Conservation (phyloP, 2,797 vertebrate species). For the Liasis olivaceus region DNA sequence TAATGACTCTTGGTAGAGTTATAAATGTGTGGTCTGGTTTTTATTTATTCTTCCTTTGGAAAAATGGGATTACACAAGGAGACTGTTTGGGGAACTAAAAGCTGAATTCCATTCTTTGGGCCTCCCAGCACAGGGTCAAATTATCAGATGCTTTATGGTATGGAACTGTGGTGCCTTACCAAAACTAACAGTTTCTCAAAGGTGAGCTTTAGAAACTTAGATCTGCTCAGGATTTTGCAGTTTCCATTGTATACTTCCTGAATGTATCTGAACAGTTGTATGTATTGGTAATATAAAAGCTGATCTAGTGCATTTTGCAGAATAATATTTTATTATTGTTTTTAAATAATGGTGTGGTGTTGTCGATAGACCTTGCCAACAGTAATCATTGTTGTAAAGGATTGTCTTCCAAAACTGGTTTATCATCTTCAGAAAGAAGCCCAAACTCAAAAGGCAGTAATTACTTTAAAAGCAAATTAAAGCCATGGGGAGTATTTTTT, state of each 20-base stretch:
- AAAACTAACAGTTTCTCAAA: no score
- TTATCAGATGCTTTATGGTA: no score
- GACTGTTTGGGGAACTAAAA: no score
- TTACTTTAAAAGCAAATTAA: conserved; percentile 55
- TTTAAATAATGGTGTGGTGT: not conserved
- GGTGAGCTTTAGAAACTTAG: no score
- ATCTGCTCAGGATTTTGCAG: not conserved
- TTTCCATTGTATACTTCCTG: rapidly evolving
- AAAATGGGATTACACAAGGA: no score
- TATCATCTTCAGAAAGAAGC: conserved; percentile 46
- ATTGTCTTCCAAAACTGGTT: conserved; percentile 21
- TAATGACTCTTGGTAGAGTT: no score
- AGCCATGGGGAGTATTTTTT: conserved; percentile 22
- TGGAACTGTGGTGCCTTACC: no score
- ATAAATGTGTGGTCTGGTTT: no score
- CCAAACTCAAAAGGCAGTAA: conserved; percentile 46
- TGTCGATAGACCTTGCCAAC: not conserved
- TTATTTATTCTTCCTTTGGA: no score
- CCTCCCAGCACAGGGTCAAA: no score
- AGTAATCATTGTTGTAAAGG: conserved; percentile 3
- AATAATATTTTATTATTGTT: conserved; percentile 10
- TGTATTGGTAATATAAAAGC: rapidly evolving
- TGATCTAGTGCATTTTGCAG: conserved; percentile 8
- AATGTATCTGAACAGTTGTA: rapidly evolving
- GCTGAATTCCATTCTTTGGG: no score